Conservation (phyloP, 2,888 invertebrate species). For the Lamellibrachia satsuma region DNA sequence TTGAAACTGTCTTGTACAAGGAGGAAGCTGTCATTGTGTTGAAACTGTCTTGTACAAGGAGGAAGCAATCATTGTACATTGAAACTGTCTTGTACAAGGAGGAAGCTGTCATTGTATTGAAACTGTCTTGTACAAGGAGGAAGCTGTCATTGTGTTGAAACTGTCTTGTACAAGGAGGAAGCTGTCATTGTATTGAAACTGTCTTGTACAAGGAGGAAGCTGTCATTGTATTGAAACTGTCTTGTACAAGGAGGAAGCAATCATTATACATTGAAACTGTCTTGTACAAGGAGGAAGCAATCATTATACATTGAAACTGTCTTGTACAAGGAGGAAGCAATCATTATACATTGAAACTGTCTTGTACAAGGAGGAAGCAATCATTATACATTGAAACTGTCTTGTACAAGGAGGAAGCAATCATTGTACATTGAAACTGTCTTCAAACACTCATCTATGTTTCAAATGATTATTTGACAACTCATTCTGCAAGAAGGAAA, state of each 20-base stretch:
- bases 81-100: background rate
- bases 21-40: too few relatives aligned
- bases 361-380: too few relatives aligned
- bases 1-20: too few relatives aligned
- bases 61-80: too few relatives aligned
- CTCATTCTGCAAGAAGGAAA: too few relatives aligned
- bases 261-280: too few relatives aligned
- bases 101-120: background rate
- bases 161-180: background rate
- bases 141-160: background rate
- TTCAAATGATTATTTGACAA: too few relatives aligned
- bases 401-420: too few relatives aligned
- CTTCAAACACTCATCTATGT: background rate
- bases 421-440: background rate
- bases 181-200: too few relatives aligned
- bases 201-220: background rate
- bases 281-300: too few relatives aligned
- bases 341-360: background rate
- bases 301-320: background rate
- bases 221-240: background rate
- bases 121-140: background rate
- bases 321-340: background rate
- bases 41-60: background rate
- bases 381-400: too few relatives aligned
- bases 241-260: background rate